Conservation (phyloP, 1,140 invertebrate genomes). For the Forficula auricularia region DNA sequence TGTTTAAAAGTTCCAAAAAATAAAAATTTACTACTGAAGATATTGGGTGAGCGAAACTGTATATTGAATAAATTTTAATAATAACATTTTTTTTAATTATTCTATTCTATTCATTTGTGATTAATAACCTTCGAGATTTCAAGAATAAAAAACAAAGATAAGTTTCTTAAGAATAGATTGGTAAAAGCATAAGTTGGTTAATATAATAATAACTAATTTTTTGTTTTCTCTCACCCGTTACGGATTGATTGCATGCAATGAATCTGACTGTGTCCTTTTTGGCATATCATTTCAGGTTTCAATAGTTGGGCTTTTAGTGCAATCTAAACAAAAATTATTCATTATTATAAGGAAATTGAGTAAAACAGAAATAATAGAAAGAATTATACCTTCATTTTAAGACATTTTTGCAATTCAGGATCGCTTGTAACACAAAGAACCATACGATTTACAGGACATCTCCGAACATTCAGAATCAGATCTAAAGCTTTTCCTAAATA, state of each 20-base stretch:
- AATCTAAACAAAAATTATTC: constrained; percentile 34
- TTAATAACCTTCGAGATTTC: too few relatives aligned
- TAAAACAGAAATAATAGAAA: constrained; percentile 2
- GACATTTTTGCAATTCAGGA: constrained; percentile 77
- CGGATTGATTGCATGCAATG: constrained; percentile 75
- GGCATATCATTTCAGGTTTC: constrained; percentile 74
- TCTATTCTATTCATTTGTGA: too few relatives aligned
- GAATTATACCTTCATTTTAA: constrained; percentile 68
- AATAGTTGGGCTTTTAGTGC: constrained; percentile 72
- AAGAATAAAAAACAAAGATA: too few relatives aligned
- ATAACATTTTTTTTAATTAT: too few relatives aligned
- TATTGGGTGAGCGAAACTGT: too few relatives aligned
- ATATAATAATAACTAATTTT: too few relatives aligned
- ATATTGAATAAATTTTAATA: too few relatives aligned
- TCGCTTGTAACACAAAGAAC: constrained; percentile 80
- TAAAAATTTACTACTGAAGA: too few relatives aligned
- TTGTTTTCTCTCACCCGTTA: constrained; percentile 48
- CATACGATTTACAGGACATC: constrained; percentile 63
- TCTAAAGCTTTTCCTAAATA: constrained; percentile 44
- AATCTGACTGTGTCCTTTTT: constrained; percentile 65
- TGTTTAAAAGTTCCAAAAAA: too few relatives aligned
- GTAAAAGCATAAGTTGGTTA: too few relatives aligned
- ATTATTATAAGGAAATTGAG: constrained; percentile 6
- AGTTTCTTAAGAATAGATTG: too few relatives aligned
- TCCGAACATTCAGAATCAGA: constrained; percentile 49